Evolutionary conservation across 2,113 vertebrate species (phyloP), one percentile per base, ranked within the genome.

Genomic region (Perccottus glenii): DNA sequence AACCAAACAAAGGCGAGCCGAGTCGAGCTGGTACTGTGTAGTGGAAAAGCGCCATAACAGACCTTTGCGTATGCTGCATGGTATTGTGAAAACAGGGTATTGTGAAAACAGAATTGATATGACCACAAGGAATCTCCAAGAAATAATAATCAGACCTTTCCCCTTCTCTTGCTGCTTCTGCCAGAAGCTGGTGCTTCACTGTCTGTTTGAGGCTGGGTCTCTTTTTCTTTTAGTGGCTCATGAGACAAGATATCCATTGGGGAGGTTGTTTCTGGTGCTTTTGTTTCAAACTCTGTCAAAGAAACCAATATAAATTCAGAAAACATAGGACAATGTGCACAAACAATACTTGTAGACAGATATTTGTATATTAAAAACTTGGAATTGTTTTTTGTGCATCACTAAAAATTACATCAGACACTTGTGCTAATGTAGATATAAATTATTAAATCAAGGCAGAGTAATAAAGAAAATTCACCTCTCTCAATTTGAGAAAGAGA

Each of bases 141-240:
- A 27, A 15, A 14, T 11, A 53, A 49, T 16, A 5, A 47, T 3
- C 5, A 44, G 46, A 93, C 92, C 91, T 91, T 92, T 67, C 64
- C 88, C 44, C 80, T 89, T 38, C 46, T 64, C 33, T 63, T 59
- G 45, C 47, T 74, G 38, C 80, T 51, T 27, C 7, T 68, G 42
- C 27, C 51, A 36, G 64, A 38, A 40, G 43, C 6, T 45, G 50
- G 50, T 50, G 35, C 16, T 72, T 67, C 9, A 45, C 14, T 35
- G 19, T 0, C 32, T 0, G 33, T 38, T 33, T 73, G 70, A 35
- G 14, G 44, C 10, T 51, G 66, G 11, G 60, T 32, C 11, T 85
- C 75, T n/a, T 57, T 12, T 46, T 83, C 82, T 66, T 63, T 56
- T 3, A 51, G 5, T 9, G 27, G 16, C 33, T 70, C 73, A 38